Conservation (phyloP, 1,140 invertebrate species). For the Dreissena polymorpha region DNA sequence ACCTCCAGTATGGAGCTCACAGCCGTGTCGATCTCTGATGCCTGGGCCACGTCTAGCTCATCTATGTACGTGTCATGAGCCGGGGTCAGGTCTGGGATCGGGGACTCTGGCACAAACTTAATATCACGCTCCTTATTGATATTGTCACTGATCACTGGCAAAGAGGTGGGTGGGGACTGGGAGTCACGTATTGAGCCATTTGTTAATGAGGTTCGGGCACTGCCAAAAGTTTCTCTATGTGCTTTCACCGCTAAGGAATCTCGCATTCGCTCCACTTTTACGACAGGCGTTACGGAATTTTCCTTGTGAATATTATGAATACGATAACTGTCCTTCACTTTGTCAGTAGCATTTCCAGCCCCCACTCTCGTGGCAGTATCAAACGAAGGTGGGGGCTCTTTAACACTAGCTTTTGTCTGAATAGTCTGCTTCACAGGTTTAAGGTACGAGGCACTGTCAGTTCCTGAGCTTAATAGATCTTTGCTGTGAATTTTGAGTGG, state of each 20-base stretch:
- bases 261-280: constrained; percentile 78
- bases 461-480: constrained; percentile 29
- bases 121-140: constrained; percentile 9
- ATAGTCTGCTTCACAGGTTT: constrained; percentile 42
- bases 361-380: constrained; percentile 62
- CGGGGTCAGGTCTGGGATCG: constrained; percentile 54
- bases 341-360: constrained; percentile 34
- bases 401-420: constrained; percentile 72
- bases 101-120: constrained; percentile 26
- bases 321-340: constrained; percentile 51
- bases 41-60: constrained; percentile 34
- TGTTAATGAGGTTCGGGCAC: constrained; percentile 48
- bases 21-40: constrained; percentile 39
- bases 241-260: constrained; percentile 48
- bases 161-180: constrained; percentile 22
- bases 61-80: constrained; percentile 26
- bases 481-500: constrained; percentile 18
- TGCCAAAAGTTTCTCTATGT: constrained; percentile 30
- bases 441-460: constrained; percentile 5
- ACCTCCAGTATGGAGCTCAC: constrained; percentile 48
- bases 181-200: constrained; percentile 51
- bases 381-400: constrained; percentile 67
- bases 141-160: constrained; percentile 39
- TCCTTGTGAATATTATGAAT: constrained; percentile 58
- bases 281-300: constrained; percentile 73